phyloP scores from a whole-genome alignment of 2,113 vertebrate species.

The Rousettus leschenaultii region DNA sequence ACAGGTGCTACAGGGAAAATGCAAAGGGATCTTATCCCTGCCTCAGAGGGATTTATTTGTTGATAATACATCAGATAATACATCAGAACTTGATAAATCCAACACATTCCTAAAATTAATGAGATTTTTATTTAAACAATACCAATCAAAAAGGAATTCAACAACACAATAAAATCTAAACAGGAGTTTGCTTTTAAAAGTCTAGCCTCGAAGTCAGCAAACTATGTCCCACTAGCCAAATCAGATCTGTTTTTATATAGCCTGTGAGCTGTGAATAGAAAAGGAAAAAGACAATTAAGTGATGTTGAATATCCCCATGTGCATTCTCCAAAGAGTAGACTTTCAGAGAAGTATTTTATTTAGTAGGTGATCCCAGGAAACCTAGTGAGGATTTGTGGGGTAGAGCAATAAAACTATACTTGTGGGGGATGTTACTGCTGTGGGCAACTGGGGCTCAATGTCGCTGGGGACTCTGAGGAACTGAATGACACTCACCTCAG shows the following conservation, averaged over 20 bases:
- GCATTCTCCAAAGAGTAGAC: not conserved
- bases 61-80: not conserved
- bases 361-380: not conserved
- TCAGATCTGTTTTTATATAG: not conserved
- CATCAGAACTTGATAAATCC: not conserved
- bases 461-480: not conserved
- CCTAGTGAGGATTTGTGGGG: not conserved
- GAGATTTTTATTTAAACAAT: not conserved
- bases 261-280: not conserved
- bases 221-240: not conserved
- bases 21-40: not conserved
- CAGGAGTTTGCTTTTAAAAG: not conserved
- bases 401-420: not conserved
- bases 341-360: not conserved
- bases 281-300: not conserved
- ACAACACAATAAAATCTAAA: not conserved
- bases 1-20: not conserved
- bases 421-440: not conserved
- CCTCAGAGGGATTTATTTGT: conserved; percentile 5
- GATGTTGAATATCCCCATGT: not conserved
- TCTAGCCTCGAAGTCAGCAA: not conserved
- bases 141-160: not conserved
- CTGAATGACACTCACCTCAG: not conserved
- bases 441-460: not conserved
- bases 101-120: not conserved